Conservation (phyloP, 2,797 vertebrate genomes). For the Carduelis carduelis region DNA sequence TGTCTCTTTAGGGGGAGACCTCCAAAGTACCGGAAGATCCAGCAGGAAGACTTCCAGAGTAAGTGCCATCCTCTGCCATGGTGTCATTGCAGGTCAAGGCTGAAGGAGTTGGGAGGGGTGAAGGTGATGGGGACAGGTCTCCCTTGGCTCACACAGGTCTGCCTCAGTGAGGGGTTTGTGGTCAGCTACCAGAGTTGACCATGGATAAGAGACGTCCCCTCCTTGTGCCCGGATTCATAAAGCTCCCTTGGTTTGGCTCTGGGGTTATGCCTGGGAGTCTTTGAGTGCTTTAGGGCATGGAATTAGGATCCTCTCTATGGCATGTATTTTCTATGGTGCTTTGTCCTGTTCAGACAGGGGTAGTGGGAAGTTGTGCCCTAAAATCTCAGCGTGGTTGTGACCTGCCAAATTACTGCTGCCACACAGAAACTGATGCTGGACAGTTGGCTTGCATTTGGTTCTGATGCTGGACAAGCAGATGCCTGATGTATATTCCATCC, state of each 20-base stretch:
- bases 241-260: fast-evolving
- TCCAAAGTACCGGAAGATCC: constrained; percentile 93
- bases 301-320: background rate
- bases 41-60: constrained; percentile 93
- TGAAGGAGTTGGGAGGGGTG: background rate
- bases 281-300: background rate
- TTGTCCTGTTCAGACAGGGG: background rate
- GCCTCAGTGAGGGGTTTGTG: background rate
- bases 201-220: fast-evolving
- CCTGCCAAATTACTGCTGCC: background rate
- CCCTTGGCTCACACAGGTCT: background rate
- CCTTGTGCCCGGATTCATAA: background rate
- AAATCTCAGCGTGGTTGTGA: background rate
- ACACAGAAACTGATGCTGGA: background rate
- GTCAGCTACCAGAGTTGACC: background rate
- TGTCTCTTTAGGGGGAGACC: constrained; percentile 88
- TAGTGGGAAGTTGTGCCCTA: background rate
- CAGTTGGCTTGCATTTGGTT: background rate
- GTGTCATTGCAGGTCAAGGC: background rate
- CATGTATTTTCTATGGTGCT: background rate
- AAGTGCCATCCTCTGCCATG: constrained; percentile 55
- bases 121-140: background rate
- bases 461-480: background rate
- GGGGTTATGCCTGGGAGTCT: background rate
- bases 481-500: background rate